phyloP scores from a whole-genome alignment of 2,888 invertebrate genomes.

The Malthinus flaveolus region DNA sequence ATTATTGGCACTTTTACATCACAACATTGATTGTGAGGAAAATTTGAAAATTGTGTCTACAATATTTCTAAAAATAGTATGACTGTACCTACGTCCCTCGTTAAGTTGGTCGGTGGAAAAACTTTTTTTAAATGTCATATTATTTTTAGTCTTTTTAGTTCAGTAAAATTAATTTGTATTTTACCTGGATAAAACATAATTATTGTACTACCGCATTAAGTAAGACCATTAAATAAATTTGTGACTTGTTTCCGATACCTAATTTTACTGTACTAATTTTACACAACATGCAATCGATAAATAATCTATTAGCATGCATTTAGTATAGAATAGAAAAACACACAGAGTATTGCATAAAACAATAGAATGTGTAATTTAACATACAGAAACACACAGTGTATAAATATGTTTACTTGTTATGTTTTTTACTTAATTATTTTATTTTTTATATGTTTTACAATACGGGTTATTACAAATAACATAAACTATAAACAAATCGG shows the following conservation, averaged over 20 bases:
- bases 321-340: conserved; percentile 44
- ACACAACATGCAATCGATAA: conserved; percentile 39
- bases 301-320: conserved; percentile 43
- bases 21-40: conserved; percentile 41
- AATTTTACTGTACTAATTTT: conserved; percentile 8
- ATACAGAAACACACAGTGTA: conserved; percentile 26
- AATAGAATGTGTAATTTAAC: conserved; percentile 39
- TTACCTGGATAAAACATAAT: conserved; percentile 4
- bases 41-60: conserved; percentile 25
- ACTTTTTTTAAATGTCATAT: too few relatives aligned
- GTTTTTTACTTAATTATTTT: conserved; percentile 14
- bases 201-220: neutral
- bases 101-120: too few relatives aligned
- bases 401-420: conserved; percentile 10
- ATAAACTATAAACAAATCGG: too few relatives aligned
- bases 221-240: neutral
- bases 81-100: neutral
- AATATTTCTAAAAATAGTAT: conserved; percentile 16
- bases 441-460: conserved; percentile 10
- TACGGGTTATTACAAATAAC: neutral
- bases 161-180: too few relatives aligned
- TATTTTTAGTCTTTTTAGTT: too few relatives aligned
- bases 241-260: conserved; percentile 2
- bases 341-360: conserved; percentile 47
- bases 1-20: conserved; percentile 27